Base-by-base conservation (phyloP, 2,113 vertebrate genomes). In the Actinemys pallida region DNA sequence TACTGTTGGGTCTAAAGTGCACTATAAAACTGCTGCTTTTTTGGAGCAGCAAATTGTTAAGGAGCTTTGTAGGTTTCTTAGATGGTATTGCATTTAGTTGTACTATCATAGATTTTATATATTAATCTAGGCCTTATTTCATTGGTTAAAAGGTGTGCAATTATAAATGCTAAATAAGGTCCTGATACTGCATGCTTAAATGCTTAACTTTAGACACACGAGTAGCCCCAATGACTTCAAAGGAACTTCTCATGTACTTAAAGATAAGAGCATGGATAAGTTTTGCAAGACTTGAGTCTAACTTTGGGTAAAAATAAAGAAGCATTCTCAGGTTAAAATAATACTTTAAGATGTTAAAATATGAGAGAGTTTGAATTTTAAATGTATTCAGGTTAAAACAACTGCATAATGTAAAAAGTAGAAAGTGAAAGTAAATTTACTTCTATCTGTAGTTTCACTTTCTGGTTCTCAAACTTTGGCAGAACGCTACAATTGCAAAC, bases 311-410 rank as follows among this genome's bases (percentile, higher is more conserved):
- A 16, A 22, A 10, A 2, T 83, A 83, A 86, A 89, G 42, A 54
- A 29, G 87, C 16, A 17, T 11, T 78, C 42, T 78, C 6, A 29
- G 42, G 22, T 47, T 47, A 78, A 20, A 35, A 0, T 80, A 2
- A 42, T 92, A 39, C 39, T 84, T 65, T 62, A 59, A 57, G 29
- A 5, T 86, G 3, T 45, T 90, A 25, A 94, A 89, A 29, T 85
- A 45, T 80, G 5, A 27, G 19, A 10, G 31, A 53, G 65, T 49
- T 87, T 78, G 35, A 90, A 91, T 72, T 92, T 95, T 35, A 12
- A 59, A 29, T 59, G 12, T 31, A 59, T 59, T 59, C 27, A 31
- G 25, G 10, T 59, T 59, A 59, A 31, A 59, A 59, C 27, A 31
- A 13, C 27, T 59, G 57, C 57, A 59, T 59, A 59, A 29, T 59